Evolutionary conservation across 2,888 invertebrate species (phyloP), one percentile per base, ranked within the genome.

Genomic region (Steromphala cineraria): DNA sequence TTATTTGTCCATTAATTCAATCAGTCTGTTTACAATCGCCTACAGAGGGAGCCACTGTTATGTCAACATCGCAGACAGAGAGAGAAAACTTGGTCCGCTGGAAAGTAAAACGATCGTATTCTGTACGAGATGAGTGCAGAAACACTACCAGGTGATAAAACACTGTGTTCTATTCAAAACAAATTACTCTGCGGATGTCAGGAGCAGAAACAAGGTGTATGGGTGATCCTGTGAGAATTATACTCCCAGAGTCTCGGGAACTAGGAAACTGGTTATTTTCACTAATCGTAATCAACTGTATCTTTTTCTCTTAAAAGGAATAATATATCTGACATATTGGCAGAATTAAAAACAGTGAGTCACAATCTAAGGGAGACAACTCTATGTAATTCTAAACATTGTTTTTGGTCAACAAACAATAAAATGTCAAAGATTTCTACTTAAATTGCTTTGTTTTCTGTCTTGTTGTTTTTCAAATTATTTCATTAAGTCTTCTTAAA

Each of bases 1-100:
- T 62, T 62, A 62, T 62, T 62, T 62, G 62, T 62, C 62, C 62
- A 62, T 62, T 62, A 62, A 62, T 62, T 62, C 62, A 62, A 62
- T 62, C 62, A 62, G 62, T 62, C 62, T 62, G 62, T 62, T 62
- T 62, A 62, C 62, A 62, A 62, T 62, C 62, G n/a, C 62, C 62
- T 28, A 62, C 62, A 62, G 62, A 62, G 62, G 62, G 62, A 62
- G 62, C 62, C 62, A 62, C 21, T 21, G 15, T 62, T 28, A 62
- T 62, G 62, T 62, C 62, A 62, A 62, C 62, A 62, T 62, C 24
- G 24, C 62, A 28, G 24, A 28, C 28, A 17, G 62, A 62, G 62
- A 62, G 62, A 24, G 62, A 62, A 62, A 62, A 62, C 62, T 62
- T 62, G 28, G 28, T 28, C 62, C 24, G 28, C 28, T 62, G 62